Evolutionary conservation across 2,113 vertebrate species (phyloP).

Genomic region (Pluvialis apricaria): DNA sequence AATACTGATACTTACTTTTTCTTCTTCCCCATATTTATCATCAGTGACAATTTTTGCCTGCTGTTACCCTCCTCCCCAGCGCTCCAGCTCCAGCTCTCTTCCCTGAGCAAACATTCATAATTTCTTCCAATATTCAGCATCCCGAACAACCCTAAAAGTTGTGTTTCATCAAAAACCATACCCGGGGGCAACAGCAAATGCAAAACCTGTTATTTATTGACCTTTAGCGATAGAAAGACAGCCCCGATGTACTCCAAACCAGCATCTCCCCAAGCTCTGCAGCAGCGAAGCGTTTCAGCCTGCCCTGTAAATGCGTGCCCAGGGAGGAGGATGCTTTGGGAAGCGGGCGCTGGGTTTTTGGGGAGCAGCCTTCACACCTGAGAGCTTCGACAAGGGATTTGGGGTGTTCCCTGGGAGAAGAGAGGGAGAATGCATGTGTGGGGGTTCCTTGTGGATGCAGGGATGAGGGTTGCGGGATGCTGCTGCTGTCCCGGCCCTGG

Average conservation of each 20-base stretch:
- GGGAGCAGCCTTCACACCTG: not conserved
- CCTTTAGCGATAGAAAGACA: not conserved
- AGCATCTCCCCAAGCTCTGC: not conserved
- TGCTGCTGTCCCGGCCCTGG: not conserved
- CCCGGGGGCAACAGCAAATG: not conserved
- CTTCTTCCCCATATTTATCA: not conserved
- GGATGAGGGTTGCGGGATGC: not conserved
- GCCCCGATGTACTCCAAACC: not conserved
- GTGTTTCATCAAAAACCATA: not conserved
- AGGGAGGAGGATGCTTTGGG: not conserved
- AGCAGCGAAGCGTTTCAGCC: not conserved
- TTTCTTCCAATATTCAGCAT: not conserved
- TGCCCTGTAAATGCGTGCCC: not conserved
- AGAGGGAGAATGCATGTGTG: not conserved
- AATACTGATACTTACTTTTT: not conserved
- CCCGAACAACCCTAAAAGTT: not conserved
- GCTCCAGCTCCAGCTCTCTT: not conserved
- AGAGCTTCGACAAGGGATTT: not conserved
- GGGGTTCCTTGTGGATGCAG: not conserved
- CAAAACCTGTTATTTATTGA: not conserved
- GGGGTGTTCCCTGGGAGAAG: not conserved
- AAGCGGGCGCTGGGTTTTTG: not conserved
- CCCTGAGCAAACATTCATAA: not conserved
- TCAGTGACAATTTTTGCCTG: not conserved
- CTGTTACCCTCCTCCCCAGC: not conserved